phyloP scores from a whole-genome alignment of 2,797 vertebrate species.

The Euthynnus affinis region DNA sequence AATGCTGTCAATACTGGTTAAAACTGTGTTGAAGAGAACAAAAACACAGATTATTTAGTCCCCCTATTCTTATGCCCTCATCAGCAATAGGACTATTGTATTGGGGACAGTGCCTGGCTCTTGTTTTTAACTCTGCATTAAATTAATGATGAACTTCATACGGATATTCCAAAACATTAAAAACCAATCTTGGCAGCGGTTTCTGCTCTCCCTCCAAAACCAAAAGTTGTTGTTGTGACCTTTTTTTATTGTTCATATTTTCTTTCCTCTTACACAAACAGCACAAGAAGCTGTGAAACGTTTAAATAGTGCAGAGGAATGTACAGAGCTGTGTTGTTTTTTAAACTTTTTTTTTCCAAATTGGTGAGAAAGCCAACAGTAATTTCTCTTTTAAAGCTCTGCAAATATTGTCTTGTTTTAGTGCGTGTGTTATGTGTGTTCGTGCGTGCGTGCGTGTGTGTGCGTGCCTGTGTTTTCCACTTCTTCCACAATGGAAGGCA shows the following conservation, averaged over 20 bases:
- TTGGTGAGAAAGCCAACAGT: slow-evolving; percentile 19
- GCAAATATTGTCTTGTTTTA: slow-evolving; percentile 25
- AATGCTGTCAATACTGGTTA: slow-evolving; percentile 35
- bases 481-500: slow-evolving; percentile 63
- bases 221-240: slow-evolving; percentile 27
- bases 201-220: slow-evolving; percentile 15
- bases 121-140: slow-evolving; percentile 26
- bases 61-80: slow-evolving; percentile 3
- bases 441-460: slow-evolving; percentile 8
- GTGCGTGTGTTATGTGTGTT: slow-evolving; percentile 6
- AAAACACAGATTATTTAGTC: slow-evolving; percentile 20
- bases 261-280: slow-evolving; percentile 24
- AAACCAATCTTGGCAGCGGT: slow-evolving; percentile 13
- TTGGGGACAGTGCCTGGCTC: slow-evolving; percentile 16
- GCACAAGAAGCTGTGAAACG: slow-evolving; percentile 27
- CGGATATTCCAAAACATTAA: slow-evolving; percentile 38
- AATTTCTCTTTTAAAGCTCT: slow-evolving; percentile 27
- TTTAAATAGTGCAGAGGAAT: slow-evolving; percentile 17
- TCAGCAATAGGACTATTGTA: slow-evolving; percentile 13
- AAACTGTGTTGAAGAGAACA: slow-evolving; percentile 10
- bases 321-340: neutral
- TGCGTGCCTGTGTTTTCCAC: slow-evolving; percentile 31
- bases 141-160: slow-evolving; percentile 40
- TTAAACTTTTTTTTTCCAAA: slow-evolving; percentile 34
- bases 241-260: slow-evolving; percentile 38